Evolutionary conservation across 2,888 invertebrate species (phyloP).

Genomic region (Epinotia demarniana): DNA sequence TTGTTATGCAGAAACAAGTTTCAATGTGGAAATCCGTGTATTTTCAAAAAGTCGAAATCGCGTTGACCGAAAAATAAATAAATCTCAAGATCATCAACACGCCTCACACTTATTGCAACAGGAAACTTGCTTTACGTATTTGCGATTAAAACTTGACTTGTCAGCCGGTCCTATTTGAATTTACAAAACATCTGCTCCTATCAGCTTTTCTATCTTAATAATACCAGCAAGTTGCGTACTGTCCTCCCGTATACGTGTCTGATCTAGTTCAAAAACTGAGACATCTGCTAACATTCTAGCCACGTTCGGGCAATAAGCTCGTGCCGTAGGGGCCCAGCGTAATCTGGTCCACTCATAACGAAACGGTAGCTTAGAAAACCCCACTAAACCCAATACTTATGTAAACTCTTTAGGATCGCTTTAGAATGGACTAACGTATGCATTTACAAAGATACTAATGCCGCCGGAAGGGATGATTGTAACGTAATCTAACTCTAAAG

Average conservation of each 20-base stretch:
- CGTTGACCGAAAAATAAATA: not conserved
- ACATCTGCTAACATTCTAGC: constrained; percentile 53
- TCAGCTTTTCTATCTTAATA: constrained; percentile 40
- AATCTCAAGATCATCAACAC: not conserved
- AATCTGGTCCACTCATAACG: constrained; percentile 37
- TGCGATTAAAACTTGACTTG: not conserved
- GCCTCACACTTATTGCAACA: not conserved
- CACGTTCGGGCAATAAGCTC: constrained; percentile 57
- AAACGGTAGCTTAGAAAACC: constrained; percentile 37
- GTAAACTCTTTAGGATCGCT: constrained; percentile 54
- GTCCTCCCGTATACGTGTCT: constrained; percentile 42
- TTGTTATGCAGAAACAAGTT: no score
- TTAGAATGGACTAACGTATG: constrained; percentile 51
- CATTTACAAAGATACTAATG: constrained; percentile 11
- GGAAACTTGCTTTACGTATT: no score
- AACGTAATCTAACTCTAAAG: not conserved
- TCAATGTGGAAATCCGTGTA: no score
- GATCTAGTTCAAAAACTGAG: constrained; percentile 48
- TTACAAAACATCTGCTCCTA: constrained; percentile 37
- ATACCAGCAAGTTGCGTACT: constrained; percentile 44
- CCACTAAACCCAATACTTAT: constrained; percentile 41
- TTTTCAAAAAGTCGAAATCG: not conserved
- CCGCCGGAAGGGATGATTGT: not conserved
- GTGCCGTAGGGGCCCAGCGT: constrained; percentile 48
- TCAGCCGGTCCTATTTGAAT: not conserved